Evolutionary conservation across 2,797 vertebrate species (phyloP), one percentile per base, ranked within the genome.

Genomic region (Potorous gilbertii): DNA sequence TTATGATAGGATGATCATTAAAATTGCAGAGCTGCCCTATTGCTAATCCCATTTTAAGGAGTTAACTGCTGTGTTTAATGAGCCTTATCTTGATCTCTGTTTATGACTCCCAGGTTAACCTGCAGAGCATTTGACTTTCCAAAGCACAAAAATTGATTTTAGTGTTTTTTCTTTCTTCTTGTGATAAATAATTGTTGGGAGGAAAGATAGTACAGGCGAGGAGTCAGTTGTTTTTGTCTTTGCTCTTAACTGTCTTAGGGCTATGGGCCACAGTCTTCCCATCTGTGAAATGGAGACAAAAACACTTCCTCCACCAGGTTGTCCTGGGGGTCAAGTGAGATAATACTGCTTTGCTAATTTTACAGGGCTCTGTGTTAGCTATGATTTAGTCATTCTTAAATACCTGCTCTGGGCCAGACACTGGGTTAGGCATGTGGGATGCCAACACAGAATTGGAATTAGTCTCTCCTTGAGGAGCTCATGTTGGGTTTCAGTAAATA

Each of bases 141-240:
- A 56, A 74, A 93, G 91, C 56, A 54, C 40, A 21, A 93, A 12
- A 95, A 90, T 4, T 54, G 55, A 54, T 94, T 94, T 94, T 54
- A 59, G 66, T 56, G 6, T 54, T 66, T 50, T 50, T 46, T 40
- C 74, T 74, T 74, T 74, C 16, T 87, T 87, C 24, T 50, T 87
- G 27, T 8, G 27, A 12, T 3, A 50, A 46, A 50, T 27, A 50
- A 50, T 46, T 24, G 24, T 46, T 27, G 21, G 74, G 8, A 46
- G 74, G 21, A 74, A 40, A n/a, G 66, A 40, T 24, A 18, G 16
- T 40, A 2, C 24, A 3, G 66, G 62, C 14, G 2, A 18, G 34
- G 34, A n/a, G 34, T n/a, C 14, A 18, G 4, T 6, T n/a, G 34
- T 40, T 40, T 66, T n/a, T 66, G 34, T 66, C 31, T 66, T 66